Conservation (phyloP, 2,888 invertebrate genomes). For the Ctena decussata region DNA sequence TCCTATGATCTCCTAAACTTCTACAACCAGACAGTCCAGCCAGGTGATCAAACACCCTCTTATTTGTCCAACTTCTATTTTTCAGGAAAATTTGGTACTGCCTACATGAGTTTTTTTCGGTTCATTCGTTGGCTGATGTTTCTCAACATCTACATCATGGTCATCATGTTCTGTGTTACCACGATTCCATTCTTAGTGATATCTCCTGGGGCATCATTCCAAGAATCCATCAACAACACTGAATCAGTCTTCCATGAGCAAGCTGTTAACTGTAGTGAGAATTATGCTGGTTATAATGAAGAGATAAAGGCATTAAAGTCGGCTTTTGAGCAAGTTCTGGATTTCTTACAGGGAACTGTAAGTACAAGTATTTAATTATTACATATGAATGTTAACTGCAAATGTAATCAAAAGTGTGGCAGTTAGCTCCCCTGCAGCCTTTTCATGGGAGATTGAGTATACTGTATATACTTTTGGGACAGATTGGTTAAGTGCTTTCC, state of each 20-base stretch:
- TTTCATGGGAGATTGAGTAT: no score
- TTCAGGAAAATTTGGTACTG: constrained; percentile 83
- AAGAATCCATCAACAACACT: constrained; percentile 41
- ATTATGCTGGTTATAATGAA: constrained; percentile 65
- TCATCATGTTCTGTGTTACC: constrained; percentile 91
- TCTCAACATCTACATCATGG: constrained; percentile 91
- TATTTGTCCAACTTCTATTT: constrained; percentile 20
- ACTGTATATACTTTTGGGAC: no score
- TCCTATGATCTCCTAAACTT: no score
- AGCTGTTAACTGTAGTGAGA: constrained; percentile 66
- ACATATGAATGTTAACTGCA: no score
- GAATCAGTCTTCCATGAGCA: constrained; percentile 48
- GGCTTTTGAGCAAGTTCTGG: constrained; percentile 70
- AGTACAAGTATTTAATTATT: no score
- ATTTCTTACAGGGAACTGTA: constrained; percentile 84
- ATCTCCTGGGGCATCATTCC: constrained; percentile 51
- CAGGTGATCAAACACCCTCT: no score
- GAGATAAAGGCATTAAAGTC: constrained; percentile 45
- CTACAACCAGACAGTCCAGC: no score
- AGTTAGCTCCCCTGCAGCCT: no score
- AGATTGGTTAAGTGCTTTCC: no score
- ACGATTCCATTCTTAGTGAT: constrained; percentile 89
- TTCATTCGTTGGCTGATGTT: constrained; percentile 95
- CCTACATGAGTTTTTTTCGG: constrained; percentile 91
- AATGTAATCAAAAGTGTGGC: no score